These are phyloP conservation scores for Cottus gobio DNA, from an alignment of 2,113 vertebrate genomes.

Conservation along the genomic window DNA sequence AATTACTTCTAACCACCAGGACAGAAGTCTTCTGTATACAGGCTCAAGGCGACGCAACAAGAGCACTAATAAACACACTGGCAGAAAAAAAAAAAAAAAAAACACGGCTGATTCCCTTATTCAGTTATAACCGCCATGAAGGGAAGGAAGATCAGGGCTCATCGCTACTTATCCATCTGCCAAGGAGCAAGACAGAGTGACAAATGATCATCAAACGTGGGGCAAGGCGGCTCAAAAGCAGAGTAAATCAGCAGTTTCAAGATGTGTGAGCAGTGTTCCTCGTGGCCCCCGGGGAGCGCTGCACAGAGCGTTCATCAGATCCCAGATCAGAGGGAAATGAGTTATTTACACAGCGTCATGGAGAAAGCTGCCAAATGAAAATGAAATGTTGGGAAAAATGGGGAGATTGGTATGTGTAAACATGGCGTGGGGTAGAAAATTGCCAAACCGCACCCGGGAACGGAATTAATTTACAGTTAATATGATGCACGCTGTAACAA, in stretches of 20 bases:
- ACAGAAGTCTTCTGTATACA: background rate
- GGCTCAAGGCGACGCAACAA: background rate
- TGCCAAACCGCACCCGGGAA: background rate
- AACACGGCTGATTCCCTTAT: background rate
- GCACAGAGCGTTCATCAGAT: slow-evolving; percentile 49
- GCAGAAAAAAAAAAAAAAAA: background rate
- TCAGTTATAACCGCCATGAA: background rate
- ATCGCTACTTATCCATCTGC: slow-evolving; percentile 25
- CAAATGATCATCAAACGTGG: slow-evolving; percentile 54
- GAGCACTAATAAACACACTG: background rate
- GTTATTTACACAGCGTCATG: slow-evolving; percentile 43
- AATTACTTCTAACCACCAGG: background rate
- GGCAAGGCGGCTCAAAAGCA: slow-evolving; percentile 18
- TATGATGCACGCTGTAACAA: background rate
- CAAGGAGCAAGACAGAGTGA: slow-evolving; percentile 22
- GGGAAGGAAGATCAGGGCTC: slow-evolving; percentile 4
- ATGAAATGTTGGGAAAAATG: slow-evolving; percentile 33
- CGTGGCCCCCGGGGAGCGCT: slow-evolving; percentile 21
- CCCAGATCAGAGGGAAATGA: slow-evolving; percentile 53
- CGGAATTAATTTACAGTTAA: background rate
- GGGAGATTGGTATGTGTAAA: slow-evolving; percentile 15
- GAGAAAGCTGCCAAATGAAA: slow-evolving; percentile 51
- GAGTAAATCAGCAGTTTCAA: slow-evolving; percentile 43
- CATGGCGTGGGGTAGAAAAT: background rate
- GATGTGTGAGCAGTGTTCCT: slow-evolving; percentile 25